Evolutionary conservation across 1,140 invertebrate genomes (phyloP).

Genomic region (Eumaeus atala): DNA sequence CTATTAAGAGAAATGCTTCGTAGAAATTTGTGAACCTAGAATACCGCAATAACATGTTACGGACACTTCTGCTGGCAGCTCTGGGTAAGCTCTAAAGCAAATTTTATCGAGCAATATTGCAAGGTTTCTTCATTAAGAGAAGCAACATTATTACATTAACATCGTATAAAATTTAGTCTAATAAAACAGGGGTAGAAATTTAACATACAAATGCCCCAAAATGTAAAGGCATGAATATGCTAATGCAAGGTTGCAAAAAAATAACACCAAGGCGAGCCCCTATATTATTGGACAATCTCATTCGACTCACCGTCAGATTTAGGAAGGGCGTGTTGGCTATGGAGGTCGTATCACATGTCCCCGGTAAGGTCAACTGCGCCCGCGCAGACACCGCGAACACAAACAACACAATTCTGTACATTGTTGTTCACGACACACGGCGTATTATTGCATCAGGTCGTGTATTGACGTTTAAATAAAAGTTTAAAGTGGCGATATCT

Average conservation of each 20-base stretch:
- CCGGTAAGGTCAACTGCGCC: neutral
- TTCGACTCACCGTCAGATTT: neutral
- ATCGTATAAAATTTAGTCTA: neutral
- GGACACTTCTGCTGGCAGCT: no score
- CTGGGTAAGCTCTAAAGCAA: no score
- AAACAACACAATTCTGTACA: conserved; percentile 3
- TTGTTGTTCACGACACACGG: neutral
- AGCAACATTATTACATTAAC: neutral
- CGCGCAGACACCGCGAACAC: neutral
- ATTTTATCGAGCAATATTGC: no score
- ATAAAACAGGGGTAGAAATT: neutral
- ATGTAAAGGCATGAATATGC: neutral
- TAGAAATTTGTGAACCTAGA: no score
- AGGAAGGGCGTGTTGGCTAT: neutral
- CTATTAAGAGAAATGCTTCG: no score
- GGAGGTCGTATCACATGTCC: neutral
- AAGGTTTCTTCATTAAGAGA: no score
- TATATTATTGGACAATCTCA: neutral
- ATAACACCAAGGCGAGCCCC: neutral
- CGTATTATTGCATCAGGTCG: no score
- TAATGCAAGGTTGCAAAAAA: neutral
- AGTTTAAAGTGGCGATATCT: no score
- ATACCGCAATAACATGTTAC: no score
- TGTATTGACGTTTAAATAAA: no score
- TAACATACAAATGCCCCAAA: neutral